Evolutionary conservation across 2,797 vertebrate species (phyloP).

Genomic region (Propithecus perrieri): DNA sequence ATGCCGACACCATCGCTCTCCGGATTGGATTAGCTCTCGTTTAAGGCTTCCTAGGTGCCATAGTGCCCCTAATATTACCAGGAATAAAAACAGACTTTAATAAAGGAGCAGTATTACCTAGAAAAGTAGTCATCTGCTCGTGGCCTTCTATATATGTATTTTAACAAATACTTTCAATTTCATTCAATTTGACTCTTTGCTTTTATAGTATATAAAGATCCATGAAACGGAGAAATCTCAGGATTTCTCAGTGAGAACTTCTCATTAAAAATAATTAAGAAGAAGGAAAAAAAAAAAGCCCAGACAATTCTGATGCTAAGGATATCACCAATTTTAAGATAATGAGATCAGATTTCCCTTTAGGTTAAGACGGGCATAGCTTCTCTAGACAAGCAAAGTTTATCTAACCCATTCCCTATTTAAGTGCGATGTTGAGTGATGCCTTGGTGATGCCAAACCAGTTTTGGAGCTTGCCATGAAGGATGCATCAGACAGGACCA

Average conservation of each 20-base stretch:
- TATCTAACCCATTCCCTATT: constrained; percentile 36
- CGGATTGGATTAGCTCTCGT: constrained; percentile 75
- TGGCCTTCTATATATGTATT: constrained; percentile 70
- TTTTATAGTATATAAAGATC: constrained; percentile 75
- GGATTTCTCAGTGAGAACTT: constrained; percentile 63
- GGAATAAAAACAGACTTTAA: constrained; percentile 66
- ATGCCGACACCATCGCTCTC: constrained; percentile 45
- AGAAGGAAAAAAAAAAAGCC: neutral
- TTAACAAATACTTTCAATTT: constrained; percentile 69
- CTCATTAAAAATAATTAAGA: constrained; percentile 50
- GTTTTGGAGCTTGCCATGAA: constrained; percentile 63
- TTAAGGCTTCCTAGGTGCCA: constrained; percentile 86
- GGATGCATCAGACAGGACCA: neutral
- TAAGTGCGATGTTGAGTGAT: neutral
- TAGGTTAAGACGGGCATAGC: neutral
- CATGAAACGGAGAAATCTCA: constrained; percentile 37
- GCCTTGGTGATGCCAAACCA: neutral
- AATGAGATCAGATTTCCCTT: constrained; percentile 46
- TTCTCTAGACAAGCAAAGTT: neutral
- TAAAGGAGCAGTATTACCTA: constrained; percentile 75
- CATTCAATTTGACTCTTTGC: constrained; percentile 74
- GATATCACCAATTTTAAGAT: constrained; percentile 1
- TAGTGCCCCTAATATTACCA: constrained; percentile 76
- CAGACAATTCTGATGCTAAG: constrained; percentile 45
- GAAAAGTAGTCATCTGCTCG: constrained; percentile 74